Evolutionary conservation across 2,113 vertebrate genomes (phyloP).

Genomic region (Cyanoderma ruficeps): DNA sequence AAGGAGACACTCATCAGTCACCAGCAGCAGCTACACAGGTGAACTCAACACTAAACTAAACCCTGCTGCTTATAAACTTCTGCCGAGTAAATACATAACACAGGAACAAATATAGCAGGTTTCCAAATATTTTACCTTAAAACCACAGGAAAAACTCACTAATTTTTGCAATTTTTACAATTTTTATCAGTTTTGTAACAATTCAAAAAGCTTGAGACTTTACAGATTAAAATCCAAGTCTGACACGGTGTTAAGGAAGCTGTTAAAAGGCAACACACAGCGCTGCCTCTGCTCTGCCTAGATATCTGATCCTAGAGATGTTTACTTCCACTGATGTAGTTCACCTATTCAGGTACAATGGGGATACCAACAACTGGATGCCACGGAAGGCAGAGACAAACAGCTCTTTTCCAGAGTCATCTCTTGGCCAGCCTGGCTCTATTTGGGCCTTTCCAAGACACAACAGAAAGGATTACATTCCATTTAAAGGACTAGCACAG

Average conservation of each 20-base stretch:
- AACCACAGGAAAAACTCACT: not conserved
- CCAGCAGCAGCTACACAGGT: not conserved
- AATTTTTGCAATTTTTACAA: not conserved
- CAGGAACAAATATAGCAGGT: not conserved
- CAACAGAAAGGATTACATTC: not conserved
- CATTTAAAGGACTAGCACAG: not conserved
- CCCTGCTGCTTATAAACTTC: not conserved
- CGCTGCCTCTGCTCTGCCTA: not conserved
- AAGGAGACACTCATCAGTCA: not conserved
- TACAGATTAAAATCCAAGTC: not conserved
- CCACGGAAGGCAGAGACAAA: not conserved
- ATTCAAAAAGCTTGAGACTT: not conserved
- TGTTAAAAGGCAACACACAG: not conserved
- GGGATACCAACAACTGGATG: not conserved
- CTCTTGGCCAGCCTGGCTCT: not conserved
- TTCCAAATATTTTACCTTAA: not conserved
- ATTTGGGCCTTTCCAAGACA: not conserved
- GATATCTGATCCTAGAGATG: not conserved
- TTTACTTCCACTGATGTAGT: not conserved
- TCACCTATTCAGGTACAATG: not conserved
- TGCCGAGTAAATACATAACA: not conserved
- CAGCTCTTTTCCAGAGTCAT: not conserved
- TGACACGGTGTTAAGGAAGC: not conserved
- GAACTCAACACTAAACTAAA: not conserved
- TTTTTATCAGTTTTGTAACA: not conserved